phyloP scores from a whole-genome alignment of 2,888 invertebrate species.

The Pandemis corylana region DNA sequence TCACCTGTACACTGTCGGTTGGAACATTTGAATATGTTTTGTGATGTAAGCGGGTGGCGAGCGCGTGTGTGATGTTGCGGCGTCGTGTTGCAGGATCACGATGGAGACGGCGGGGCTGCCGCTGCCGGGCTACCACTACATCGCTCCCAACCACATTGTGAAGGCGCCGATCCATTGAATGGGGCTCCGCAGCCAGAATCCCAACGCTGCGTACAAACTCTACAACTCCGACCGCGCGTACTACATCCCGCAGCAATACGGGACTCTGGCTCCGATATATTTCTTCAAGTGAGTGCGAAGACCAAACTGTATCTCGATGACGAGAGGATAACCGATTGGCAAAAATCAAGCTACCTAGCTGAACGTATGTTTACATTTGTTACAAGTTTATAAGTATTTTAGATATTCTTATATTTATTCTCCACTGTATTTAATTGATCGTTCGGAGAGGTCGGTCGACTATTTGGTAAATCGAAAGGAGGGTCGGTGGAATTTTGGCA shows the following conservation, averaged over 20 bases:
- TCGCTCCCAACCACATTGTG: slow-evolving; percentile 96
- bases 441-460: slow-evolving; percentile 65
- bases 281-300: slow-evolving; percentile 72
- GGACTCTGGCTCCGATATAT: slow-evolving; percentile 75
- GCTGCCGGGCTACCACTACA: slow-evolving; percentile 95
- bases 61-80: slow-evolving; percentile 1
- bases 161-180: slow-evolving; percentile 95
- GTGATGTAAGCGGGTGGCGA: not conserved
- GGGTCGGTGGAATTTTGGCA: slow-evolving; percentile 50
- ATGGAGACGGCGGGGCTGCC: slow-evolving; percentile 97
- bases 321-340: slow-evolving; percentile 70
- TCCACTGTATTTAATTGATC: slow-evolving; percentile 81
- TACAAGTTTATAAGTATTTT: slow-evolving; percentile 87
- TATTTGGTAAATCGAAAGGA: slow-evolving; percentile 55
- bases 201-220: slow-evolving; percentile 62
- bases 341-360: slow-evolving; percentile 66
- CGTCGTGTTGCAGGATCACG: slow-evolving; percentile 91
- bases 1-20: slow-evolving; percentile 30
- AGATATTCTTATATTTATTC: slow-evolving; percentile 89
- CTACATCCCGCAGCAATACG: slow-evolving; percentile 65
- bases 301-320: slow-evolving; percentile 63
- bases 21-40: slow-evolving; percentile 11
- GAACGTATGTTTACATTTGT: slow-evolving; percentile 84
- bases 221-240: slow-evolving; percentile 53
- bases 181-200: slow-evolving; percentile 71